Evolutionary conservation across 2,888 invertebrate genomes (phyloP), one percentile per base, ranked within the genome.

Genomic region (Octonoba sinensis): DNA sequence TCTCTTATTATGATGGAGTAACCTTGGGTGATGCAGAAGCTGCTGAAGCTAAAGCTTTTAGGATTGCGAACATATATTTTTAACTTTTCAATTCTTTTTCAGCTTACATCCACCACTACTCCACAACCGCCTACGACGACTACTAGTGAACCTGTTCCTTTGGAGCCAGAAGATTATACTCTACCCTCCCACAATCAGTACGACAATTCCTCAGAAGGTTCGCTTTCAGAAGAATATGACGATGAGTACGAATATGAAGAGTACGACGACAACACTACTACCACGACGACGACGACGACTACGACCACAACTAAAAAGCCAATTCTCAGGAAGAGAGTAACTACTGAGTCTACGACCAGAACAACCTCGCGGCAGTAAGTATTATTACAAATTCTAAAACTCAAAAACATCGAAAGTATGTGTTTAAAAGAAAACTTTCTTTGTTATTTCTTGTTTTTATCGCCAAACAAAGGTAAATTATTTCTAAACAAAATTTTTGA

Each of bases 301-400:
- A 87, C 83, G 84, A 87, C 62, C 20, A 87, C 88, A 54, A 72
- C 76, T 0, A 66, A 64, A 51, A 70, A 44, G 27, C 78, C 78
- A 13, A 62, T 16, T 12, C 0, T 51, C 1, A 71, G 66, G 24
- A 72, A 72, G 15, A 66, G 66, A 27, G 56, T 66, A 18, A 47
- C 71, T 2, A 57, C 65, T 13, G 36, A 36, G 36, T 6, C 36
- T 36, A 6, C 36, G 36, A 11, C 11, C 36, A 2, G 36, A 36
- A 36, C 36, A 36, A 36, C 36, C 11, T 36, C 36, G 11, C 36
- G 36, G 8, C 36, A 36, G 36, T 36, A 36, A 36, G 36, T 36
- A 11, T 8, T 36, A 36, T 36, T 36, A 36, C 6, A 36, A 11
- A 6, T 36, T 36, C 4, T 36, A 11, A 36, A 36, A 36, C 11